Evolutionary conservation across 2,888 invertebrate genomes (phyloP).

Genomic region (Hyposoter didymator): DNA sequence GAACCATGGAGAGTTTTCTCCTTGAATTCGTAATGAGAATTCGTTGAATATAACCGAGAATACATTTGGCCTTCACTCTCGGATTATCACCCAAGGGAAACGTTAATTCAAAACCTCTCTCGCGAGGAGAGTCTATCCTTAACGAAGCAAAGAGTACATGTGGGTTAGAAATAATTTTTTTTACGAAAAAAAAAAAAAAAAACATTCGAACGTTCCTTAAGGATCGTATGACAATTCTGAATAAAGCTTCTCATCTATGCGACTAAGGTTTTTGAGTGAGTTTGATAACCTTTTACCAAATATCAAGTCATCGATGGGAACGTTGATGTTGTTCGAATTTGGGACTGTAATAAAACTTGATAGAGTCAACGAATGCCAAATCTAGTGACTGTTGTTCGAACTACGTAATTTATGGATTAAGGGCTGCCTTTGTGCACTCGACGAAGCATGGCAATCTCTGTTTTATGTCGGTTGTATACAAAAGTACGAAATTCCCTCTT

Average conservation of each 20-base stretch:
- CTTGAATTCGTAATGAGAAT: slow-evolving; percentile 62
- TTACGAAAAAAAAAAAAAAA: background rate
- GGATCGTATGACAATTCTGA: background rate
- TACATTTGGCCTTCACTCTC: slow-evolving; percentile 44
- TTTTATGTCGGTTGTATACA: slow-evolving; percentile 8
- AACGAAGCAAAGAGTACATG: background rate
- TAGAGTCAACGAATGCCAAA: background rate
- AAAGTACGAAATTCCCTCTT: slow-evolving; percentile 42
- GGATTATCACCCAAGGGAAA: slow-evolving; percentile 54
- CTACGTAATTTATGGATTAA: slow-evolving; percentile 36
- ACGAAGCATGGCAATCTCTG: slow-evolving; percentile 8
- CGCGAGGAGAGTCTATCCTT: slow-evolving; percentile 24
- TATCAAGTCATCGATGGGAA: background rate
- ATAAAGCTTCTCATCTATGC: background rate
- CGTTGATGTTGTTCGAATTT: background rate
- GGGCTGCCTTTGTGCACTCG: background rate
- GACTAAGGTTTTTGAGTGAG: background rate
- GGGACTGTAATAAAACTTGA: background rate
- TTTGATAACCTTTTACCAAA: background rate
- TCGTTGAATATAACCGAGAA: slow-evolving; percentile 50
- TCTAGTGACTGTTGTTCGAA: background rate
- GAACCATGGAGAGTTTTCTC: slow-evolving; percentile 43
- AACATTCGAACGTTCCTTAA: background rate
- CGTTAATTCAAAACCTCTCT: slow-evolving; percentile 46
- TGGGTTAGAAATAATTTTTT: background rate